These are phyloP conservation scores for Orientallactaga sibirica DNA, from an alignment of 2,797 vertebrate species.

Conservation along the genomic window DNA sequence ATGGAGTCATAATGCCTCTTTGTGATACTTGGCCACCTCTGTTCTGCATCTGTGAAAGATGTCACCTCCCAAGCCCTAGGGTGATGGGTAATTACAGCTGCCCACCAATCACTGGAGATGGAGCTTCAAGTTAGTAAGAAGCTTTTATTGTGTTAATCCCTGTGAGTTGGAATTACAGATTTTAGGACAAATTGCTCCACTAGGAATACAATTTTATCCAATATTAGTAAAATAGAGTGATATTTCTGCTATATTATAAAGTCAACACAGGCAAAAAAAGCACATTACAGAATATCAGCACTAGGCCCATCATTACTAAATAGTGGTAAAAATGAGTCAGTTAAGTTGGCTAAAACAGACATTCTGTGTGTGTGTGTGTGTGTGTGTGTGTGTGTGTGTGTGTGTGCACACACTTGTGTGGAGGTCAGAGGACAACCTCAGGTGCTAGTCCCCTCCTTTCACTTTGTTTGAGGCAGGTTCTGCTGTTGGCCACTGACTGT, in stretches of 20 bases:
- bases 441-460: too few species aligned
- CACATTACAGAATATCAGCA: neutral
- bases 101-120: neutral
- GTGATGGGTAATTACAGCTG: neutral
- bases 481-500: too few species aligned
- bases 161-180: neutral
- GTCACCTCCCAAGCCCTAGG: rapidly evolving
- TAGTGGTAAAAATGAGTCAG: neutral
- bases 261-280: neutral
- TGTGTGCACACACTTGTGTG: too few species aligned
- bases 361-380: too few species aligned
- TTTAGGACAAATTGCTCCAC: neutral
- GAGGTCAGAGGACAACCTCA: too few species aligned
- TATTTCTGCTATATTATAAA: neutral
- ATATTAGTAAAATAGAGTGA: neutral
- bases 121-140: neutral
- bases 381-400: too few species aligned
- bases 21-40: neutral
- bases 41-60: neutral
- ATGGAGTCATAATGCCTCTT: neutral
- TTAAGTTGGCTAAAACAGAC: neutral
- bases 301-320: neutral
- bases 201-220: neutral
- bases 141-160: neutral
- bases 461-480: too few species aligned